These are phyloP conservation scores for Equus quagga DNA, from an alignment of 2,113 vertebrate species.

Conservation along the genomic window DNA sequence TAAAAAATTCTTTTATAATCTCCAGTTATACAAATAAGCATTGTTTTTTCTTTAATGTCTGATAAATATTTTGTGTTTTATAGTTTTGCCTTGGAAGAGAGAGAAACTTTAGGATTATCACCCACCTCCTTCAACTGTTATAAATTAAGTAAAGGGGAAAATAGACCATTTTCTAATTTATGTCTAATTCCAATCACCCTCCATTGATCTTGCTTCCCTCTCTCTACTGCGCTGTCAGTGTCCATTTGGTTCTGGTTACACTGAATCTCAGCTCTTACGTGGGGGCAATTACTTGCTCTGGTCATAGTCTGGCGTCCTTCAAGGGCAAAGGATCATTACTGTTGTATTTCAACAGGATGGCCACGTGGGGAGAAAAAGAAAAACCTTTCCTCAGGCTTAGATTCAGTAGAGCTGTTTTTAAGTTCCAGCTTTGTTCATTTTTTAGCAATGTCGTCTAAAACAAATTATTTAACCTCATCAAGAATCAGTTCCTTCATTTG, in stretches of 20 bases:
- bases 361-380: background rate
- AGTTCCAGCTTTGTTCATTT: background rate
- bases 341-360: background rate
- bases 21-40: background rate
- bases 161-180: background rate
- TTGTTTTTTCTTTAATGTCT: background rate
- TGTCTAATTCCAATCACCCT: background rate
- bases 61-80: slow-evolving; percentile 17
- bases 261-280: background rate
- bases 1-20: background rate
- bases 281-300: background rate
- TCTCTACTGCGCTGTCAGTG: background rate
- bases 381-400: background rate
- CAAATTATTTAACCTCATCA: background rate
- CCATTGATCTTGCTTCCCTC: background rate
- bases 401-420: background rate
- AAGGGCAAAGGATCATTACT: background rate
- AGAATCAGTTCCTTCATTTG: background rate
- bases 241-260: background rate
- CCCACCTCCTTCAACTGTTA: background rate
- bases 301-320: background rate
- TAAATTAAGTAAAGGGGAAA: background rate
- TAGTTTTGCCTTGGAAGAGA: background rate
- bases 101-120: background rate
- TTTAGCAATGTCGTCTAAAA: background rate